Percentiles rank a stretch among this genome's conserved stretches.
Conservation (phyloP, 1,140 invertebrate species). For the Euschistus heros region DNA sequence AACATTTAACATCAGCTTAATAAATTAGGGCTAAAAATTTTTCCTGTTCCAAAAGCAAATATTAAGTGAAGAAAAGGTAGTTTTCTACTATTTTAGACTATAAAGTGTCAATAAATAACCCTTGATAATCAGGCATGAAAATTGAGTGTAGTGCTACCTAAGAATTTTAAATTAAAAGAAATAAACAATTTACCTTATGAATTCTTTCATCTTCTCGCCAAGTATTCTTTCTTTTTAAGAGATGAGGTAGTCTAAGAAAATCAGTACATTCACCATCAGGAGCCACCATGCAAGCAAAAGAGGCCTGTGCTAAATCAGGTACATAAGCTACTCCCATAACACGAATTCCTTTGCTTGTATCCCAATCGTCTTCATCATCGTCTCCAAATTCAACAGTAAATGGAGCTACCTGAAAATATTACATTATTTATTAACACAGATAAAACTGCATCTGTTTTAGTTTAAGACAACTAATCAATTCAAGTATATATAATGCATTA, state of each 20-base stretch:
- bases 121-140: too few species aligned
- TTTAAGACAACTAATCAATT: too few species aligned
- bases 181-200: conserved; percentile 43
- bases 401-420: conserved; percentile 53
- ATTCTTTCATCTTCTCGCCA: conserved; percentile 58
- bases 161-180: too few species aligned
- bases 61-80: too few species aligned
- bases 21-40: too few species aligned
- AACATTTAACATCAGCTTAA: too few species aligned
- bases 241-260: conserved; percentile 72
- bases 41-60: too few species aligned
- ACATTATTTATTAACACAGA: too few species aligned
- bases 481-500: not conserved
- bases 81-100: too few species aligned
- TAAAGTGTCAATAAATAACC: too few species aligned
- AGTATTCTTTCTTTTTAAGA: conserved; percentile 71
- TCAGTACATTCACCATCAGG: conserved; percentile 87
- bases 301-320: conserved; percentile 71
- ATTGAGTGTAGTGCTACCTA: too few species aligned
- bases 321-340: conserved; percentile 83
- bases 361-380: conserved; percentile 88
- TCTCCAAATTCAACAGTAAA: conserved; percentile 65
- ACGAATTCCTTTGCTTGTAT: conserved; percentile 70
- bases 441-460: too few species aligned
- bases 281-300: conserved; percentile 78